Conservation (phyloP, 2,113 vertebrate species). For the Halichoerus grypus region DNA sequence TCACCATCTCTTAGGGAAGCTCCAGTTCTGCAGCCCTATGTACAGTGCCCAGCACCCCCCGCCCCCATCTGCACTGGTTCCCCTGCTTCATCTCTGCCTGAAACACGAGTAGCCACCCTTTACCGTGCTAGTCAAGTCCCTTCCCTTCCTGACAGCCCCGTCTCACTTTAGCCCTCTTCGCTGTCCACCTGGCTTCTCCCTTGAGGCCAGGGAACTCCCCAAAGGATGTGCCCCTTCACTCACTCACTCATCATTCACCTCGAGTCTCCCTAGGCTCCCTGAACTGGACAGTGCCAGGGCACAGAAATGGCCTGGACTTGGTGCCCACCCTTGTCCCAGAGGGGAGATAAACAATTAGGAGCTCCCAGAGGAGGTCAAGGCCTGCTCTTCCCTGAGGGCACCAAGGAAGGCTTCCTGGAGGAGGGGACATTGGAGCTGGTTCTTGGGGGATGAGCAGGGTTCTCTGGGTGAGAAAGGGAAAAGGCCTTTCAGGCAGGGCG, state of each 20-base stretch:
- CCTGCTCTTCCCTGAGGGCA: not conserved
- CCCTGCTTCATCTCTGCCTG: not conserved
- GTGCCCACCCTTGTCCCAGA: not conserved
- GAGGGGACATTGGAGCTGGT: not conserved
- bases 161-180: not conserved
- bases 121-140: not conserved
- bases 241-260: not conserved
- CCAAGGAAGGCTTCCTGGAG: constrained; percentile 2
- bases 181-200: not conserved
- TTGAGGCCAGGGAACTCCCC: rapidly evolving
- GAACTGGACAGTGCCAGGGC: not conserved
- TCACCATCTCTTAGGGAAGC: not conserved
- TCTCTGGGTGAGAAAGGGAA: not conserved
- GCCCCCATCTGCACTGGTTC: not conserved
- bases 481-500: not conserved
- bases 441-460: not conserved
- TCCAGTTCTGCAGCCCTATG: not conserved
- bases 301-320: not conserved
- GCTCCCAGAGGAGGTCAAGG: not conserved
- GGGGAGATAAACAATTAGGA: not conserved
- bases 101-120: not conserved
- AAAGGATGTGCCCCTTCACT: not conserved
- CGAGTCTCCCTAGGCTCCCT: not conserved
- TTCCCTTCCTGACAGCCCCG: rapidly evolving
- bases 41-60: not conserved